Evolutionary conservation across 2,888 invertebrate species (phyloP).

Genomic region (Brachypterus glaber): DNA sequence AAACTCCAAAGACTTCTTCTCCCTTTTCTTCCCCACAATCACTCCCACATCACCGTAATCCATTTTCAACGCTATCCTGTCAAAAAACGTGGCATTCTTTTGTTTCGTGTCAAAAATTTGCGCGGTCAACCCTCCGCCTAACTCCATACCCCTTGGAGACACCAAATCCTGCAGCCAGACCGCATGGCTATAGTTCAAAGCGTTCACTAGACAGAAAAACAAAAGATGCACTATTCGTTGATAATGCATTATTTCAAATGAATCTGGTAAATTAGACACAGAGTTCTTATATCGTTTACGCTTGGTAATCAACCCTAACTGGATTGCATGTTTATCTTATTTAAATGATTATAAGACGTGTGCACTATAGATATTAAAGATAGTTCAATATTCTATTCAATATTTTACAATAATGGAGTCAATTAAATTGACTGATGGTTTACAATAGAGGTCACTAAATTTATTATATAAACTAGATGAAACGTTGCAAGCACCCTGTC

Average conservation of each 20-base stretch:
- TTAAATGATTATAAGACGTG: too few relatives aligned
- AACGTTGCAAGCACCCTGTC: too few relatives aligned
- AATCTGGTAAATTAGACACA: constrained; percentile 17
- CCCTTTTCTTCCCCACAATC: constrained; percentile 43
- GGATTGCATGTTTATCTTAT: constrained; percentile 26
- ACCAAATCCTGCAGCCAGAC: constrained; percentile 29
- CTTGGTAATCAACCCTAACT: constrained; percentile 37
- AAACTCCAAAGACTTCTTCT: constrained; percentile 41
- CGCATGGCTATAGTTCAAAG: constrained; percentile 13
- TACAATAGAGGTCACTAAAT: too few relatives aligned
- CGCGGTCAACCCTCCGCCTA: constrained; percentile 29
- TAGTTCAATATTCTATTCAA: too few relatives aligned
- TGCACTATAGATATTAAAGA: too few relatives aligned
- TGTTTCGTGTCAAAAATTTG: constrained; percentile 27
- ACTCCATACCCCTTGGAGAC: constrained; percentile 26
- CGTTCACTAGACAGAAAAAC: too few relatives aligned
- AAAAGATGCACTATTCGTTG: too few relatives aligned
- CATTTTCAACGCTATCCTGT: constrained; percentile 46
- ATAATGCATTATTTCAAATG: constrained; percentile 32
- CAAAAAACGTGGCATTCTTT: constrained; percentile 39
- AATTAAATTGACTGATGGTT: too few relatives aligned
- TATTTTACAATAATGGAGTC: too few relatives aligned
- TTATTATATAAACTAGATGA: too few relatives aligned
- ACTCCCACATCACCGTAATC: constrained; percentile 48
- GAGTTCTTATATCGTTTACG: constrained; percentile 34